Evolutionary conservation across 2,888 invertebrate genomes (phyloP), one percentile per base, ranked within the genome.

Genomic region (Andrena haemorrhoa): DNA sequence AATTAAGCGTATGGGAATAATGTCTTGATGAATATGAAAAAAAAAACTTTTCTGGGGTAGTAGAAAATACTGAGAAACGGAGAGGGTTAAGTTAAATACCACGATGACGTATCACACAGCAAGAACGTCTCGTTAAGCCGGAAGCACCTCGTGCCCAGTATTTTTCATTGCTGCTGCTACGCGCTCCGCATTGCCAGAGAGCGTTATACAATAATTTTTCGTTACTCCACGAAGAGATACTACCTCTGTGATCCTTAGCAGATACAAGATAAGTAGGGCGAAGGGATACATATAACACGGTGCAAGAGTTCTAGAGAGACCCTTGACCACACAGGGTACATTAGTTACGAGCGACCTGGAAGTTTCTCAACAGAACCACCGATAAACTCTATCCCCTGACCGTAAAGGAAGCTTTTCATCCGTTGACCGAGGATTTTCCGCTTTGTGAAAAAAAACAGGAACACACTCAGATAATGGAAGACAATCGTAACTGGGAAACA

Each of bases 261-360:
- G 65, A 81, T 82, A 69, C 63, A 49, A 61, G 63, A 66, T 75
- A 84, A 79, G 79, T 65, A 68, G 82, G 75, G 75, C 72, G 70
- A 61, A 78, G 65, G 69, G 20, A 61, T 65, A 23, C 23, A 23
- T 23, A 51, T 71, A 53, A 56, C 47, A 33, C 29, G 53, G 35
- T 60, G 61, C 49, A 71, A 66, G 64, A 79, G 64, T 64, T 79
- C 65, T 65, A 35, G 12, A 69, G 73, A 74, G 70, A 78, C 75
- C 41, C 71, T 47, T 51, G 64, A 69, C 60, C 74, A 51, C 61
- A 60, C 70, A 35, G 71, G 69, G 51, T 53, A 71, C 77, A 71
- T 87, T 84, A 82, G 77, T 82, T 84, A 84, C 76, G 68, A 78
- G 49, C 70, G 79, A 75, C 73, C 85, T 75, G 73, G 77, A 87